Evolutionary conservation across 2,888 invertebrate genomes (phyloP), one percentile per base, ranked within the genome.

Genomic region (Lutraria lutraria): DNA sequence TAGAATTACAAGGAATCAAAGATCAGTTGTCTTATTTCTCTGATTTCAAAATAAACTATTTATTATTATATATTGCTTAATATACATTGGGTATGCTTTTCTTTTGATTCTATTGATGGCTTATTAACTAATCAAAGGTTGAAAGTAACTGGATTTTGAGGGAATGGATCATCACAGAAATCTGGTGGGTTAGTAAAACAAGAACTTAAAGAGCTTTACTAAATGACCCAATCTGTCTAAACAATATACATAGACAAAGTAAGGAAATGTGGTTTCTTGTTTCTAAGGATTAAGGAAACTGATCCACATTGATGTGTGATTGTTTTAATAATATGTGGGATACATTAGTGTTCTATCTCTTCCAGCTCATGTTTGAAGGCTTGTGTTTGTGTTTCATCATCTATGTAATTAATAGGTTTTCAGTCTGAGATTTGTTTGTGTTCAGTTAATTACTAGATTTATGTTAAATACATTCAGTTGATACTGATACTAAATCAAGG

Each of bases 261-360:
- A 25, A 68, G 63, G 63, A 68, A 68, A 68, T 68, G n/a, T 4
- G 63, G 63, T n/a, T 68, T 68, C 25, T 25, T 68, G 25, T 68
- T 68, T 25, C 63, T 25, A 68, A 68, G 63, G 25, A 25, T 68
- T 10, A 68, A 68, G 25, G 63, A 68, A n/a, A n/a, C 25, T n/a
- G 25, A 68, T 68, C 25, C 21, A n/a, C 25, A 68, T 68, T 68
- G 63, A 68, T 68, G 63, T 68, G n/a, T 68, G 63, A 68, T 68
- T 68, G 63, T 25, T 68, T 68, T 68, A 25, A 68, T 68, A 68
- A 68, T 68, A 0, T 68, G 63, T n/a, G 12, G 25, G 12, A 68
- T 25, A 25, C n/a, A 68, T 68, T 68, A 68, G 63, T 68, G n/a
- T 25, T 25, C 3, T 68, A n/a, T 68, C 43, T 68, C 63, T 25